Base-by-base conservation (phyloP, 2,797 vertebrate species). In the Holocentrus rufus region DNA sequence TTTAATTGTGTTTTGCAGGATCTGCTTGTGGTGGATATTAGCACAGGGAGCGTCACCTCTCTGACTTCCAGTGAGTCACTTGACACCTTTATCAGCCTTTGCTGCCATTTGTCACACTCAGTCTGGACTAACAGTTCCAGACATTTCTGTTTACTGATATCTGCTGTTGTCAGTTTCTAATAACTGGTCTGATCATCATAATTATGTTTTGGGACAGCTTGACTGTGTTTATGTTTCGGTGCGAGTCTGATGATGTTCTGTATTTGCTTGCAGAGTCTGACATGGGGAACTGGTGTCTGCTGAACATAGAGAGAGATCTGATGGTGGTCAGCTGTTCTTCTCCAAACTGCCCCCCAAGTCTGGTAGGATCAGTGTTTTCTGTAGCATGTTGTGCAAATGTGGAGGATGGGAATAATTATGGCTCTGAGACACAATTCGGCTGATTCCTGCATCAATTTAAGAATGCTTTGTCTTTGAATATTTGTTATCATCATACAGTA, bases 271-370 rank as follows among this genome's bases (percentile, higher is more conserved):
- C 50, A 95, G 94, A 90, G 69, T 92, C 90, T 39, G 90, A 91
- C 52, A 70, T 87, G 44, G 96, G 97, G 50, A 96, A 89, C 89
- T 99, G 97, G 97, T 93, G 90, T 69, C 88, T 99, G 74, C 93
- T 98, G 79, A 95, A 94, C 69, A 91, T 98, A 7, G 90, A 95
- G 76, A 91, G 90, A 69, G 95, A 99, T 87, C 89, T 99, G 72
- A 92, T 99, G 93, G 96, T 99, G 80, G 96, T 93, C 82, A 95
- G 90, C 80, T 98, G 95, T 85, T 98, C 95, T 30, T 96, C 96
- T 1, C 98, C 97, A 39, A 96, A 89, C 89, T 93, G 92, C 42
- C 98, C 98, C 5, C 94, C 96, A 1, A 89, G 84, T 31, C 91
- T 99, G 95, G 98, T 99, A 94, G 88, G 82, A 69, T 74, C 8